Evolutionary conservation across 2,888 invertebrate species (phyloP).

Genomic region (Zonitis immaculata): DNA sequence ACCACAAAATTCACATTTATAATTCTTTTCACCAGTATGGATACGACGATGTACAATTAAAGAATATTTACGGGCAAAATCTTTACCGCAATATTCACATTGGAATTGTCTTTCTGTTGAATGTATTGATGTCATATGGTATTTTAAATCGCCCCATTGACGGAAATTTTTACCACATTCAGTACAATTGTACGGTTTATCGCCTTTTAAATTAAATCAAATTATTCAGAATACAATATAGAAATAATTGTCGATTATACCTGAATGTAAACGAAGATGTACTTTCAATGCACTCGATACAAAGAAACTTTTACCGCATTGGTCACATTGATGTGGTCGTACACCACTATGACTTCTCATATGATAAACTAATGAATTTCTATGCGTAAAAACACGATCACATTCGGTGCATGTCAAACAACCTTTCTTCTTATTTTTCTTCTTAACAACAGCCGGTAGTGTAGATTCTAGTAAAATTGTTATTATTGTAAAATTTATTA

Average conservation of each 20-base stretch:
- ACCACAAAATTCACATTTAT: slow-evolving; percentile 77
- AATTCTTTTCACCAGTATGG: slow-evolving; percentile 83
- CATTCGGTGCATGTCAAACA: slow-evolving; percentile 59
- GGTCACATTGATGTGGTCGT: slow-evolving; percentile 70
- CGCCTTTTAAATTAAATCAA: slow-evolving; percentile 49
- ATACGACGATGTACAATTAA: slow-evolving; percentile 79
- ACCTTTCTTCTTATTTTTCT: slow-evolving; percentile 40
- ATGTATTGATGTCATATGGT: slow-evolving; percentile 79
- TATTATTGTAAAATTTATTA: background rate
- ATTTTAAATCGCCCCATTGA: slow-evolving; percentile 85
- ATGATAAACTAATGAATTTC: slow-evolving; percentile 82
- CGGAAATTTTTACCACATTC: slow-evolving; percentile 74
- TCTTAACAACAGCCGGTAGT: slow-evolving; percentile 33
- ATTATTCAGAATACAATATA: background rate
- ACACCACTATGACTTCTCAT: slow-evolving; percentile 70
- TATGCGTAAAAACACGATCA: slow-evolving; percentile 69
- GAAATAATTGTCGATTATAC: slow-evolving; percentile 21
- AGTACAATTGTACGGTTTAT: slow-evolving; percentile 78
- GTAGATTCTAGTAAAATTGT: slow-evolving; percentile 19
- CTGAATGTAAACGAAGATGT: slow-evolving; percentile 72
- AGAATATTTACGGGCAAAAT: slow-evolving; percentile 84
- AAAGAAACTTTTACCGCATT: slow-evolving; percentile 79
- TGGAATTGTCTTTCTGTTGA: slow-evolving; percentile 77
- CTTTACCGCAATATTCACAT: slow-evolving; percentile 85
- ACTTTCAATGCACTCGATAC: slow-evolving; percentile 78